phyloP scores from a whole-genome alignment of 2,888 invertebrate species.

The Palloptera scutellata region DNA sequence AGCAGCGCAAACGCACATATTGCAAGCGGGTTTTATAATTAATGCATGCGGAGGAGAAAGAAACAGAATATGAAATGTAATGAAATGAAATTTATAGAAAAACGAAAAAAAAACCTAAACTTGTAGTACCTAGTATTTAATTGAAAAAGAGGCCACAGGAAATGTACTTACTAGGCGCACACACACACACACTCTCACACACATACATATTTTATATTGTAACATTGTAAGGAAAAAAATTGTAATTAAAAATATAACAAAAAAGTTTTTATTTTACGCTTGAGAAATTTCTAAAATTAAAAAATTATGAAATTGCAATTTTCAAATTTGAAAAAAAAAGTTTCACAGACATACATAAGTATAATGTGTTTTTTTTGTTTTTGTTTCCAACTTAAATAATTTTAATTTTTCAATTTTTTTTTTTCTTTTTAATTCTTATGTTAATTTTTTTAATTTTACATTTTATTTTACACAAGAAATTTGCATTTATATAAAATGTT shows the following conservation, averaged over 20 bases:
- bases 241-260: constrained; percentile 5
- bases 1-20: too few relatives aligned
- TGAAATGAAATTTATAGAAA: too few relatives aligned
- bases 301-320: not conserved
- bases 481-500: not conserved
- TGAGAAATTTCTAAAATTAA: constrained; percentile 3
- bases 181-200: not conserved
- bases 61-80: too few relatives aligned
- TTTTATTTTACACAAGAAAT: constrained; percentile 1
- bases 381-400: not conserved
- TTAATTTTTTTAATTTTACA: not conserved
- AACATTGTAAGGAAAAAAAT: not conserved
- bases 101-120: too few relatives aligned
- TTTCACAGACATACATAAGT: not conserved
- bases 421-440: not conserved
- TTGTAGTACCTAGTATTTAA: too few relatives aligned
- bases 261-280: constrained; percentile 2
- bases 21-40: too few relatives aligned
- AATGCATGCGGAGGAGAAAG: too few relatives aligned
- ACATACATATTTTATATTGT: not conserved
- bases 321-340: not conserved
- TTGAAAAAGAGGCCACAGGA: too few relatives aligned
- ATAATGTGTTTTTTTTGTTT: not conserved
- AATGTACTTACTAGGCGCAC: not conserved
- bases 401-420: not conserved